These are phyloP conservation scores for Channallabes apus DNA, from an alignment of 2,797 vertebrate genomes.

Conservation along the genomic window DNA sequence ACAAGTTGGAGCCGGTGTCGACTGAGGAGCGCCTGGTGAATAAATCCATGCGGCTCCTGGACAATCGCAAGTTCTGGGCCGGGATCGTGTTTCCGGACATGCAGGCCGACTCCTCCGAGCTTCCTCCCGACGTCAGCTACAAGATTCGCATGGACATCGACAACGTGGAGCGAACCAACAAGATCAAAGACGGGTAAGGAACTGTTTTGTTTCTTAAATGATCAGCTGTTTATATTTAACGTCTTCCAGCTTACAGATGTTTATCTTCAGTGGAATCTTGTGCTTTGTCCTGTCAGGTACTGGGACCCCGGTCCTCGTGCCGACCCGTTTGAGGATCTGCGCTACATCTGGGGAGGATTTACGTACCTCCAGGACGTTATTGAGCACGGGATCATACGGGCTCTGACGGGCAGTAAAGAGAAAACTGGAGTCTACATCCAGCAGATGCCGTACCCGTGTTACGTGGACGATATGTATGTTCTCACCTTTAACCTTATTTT, in stretches of 20 bases:
- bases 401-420: constrained; percentile 85
- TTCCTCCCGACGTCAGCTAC: constrained; percentile 90
- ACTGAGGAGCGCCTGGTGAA: constrained; percentile 89
- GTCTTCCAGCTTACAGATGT: not conserved
- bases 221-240: not conserved
- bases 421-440: constrained; percentile 92
- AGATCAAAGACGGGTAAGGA: constrained; percentile 93
- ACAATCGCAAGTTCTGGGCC: constrained; percentile 95
- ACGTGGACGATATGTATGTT: constrained; percentile 91
- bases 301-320: constrained; percentile 98
- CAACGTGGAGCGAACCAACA: constrained; percentile 97
- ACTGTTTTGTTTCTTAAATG: not conserved
- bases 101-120: constrained; percentile 71
- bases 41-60: constrained; percentile 89
- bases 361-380: constrained; percentile 94
- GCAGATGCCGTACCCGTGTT: constrained; percentile 99
- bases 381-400: constrained; percentile 92
- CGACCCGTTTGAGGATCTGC: constrained; percentile 95
- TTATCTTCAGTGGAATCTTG: not conserved
- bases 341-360: constrained; percentile 96
- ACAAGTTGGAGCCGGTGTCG: constrained; percentile 90
- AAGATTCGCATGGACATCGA: constrained; percentile 99
- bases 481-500: not conserved
- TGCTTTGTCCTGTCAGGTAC: constrained; percentile 73
- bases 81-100: constrained; percentile 91